A percentile compares a stretch with the other conserved stretches of the same genome.
Evolutionary conservation across 2,797 vertebrate species (phyloP).

Genomic region (Trematomus bernacchii): DNA sequence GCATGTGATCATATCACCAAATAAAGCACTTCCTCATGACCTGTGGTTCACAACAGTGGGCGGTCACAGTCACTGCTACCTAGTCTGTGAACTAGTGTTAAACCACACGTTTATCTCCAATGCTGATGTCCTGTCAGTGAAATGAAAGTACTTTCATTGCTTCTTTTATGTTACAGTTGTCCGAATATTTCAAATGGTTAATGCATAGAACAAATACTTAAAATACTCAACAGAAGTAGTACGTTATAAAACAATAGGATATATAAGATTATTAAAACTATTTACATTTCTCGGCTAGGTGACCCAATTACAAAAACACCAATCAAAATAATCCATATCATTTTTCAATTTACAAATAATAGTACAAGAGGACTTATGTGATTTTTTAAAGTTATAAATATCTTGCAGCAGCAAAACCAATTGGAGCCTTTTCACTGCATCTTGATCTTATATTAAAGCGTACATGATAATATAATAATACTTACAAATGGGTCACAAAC

Average conservation of each 20-base stretch:
- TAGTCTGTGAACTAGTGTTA: neutral
- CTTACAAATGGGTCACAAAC: neutral
- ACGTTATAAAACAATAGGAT: neutral
- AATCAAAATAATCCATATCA: rapidly evolving
- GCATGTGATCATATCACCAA: neutral
- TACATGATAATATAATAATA: neutral
- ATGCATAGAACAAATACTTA: neutral
- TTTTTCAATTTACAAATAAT: neutral
- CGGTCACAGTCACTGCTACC: neutral
- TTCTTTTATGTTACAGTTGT: neutral
- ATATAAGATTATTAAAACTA: neutral
- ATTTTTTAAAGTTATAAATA: too few species aligned
- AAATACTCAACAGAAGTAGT: neutral
- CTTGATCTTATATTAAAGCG: neutral
- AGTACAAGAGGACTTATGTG: neutral
- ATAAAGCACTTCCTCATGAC: constrained; percentile 47
- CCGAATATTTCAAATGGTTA: neutral
- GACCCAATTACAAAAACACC: neutral
- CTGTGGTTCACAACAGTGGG: constrained; percentile 57
- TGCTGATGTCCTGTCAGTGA: constrained; percentile 7
- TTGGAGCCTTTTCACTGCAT: neutral
- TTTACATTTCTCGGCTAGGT: too few species aligned
- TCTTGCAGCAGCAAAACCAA: too few species aligned
- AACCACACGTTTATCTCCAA: constrained; percentile 43
- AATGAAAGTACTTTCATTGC: constrained; percentile 36